Percentiles rank a stretch among this genome's conserved stretches.
These are phyloP conservation scores for Silurus aristotelis DNA, from an alignment of 2,797 vertebrate genomes.

Conservation along the genomic window DNA sequence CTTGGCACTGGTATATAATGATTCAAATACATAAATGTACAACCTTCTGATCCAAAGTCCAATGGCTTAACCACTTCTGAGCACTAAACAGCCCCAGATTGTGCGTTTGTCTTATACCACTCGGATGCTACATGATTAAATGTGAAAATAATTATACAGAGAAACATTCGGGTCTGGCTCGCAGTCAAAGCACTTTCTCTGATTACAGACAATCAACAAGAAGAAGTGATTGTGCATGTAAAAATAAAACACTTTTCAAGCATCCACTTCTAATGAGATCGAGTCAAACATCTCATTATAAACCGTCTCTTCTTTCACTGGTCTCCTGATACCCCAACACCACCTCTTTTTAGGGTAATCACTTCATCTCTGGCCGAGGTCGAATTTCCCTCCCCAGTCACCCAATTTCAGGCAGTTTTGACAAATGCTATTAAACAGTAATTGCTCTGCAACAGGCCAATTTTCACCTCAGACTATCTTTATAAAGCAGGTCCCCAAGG, in stretches of 20 bases:
- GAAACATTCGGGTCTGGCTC: not conserved
- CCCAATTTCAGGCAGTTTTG: constrained; percentile 33
- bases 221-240: not conserved
- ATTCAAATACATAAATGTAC: no score
- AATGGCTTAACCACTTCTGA: not conserved
- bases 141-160: not conserved
- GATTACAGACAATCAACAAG: not conserved
- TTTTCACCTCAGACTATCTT: constrained; percentile 12
- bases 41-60: no score
- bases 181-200: not conserved
- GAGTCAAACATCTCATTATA: constrained; percentile 23
- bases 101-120: no score
- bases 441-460: constrained; percentile 34
- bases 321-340: not conserved
- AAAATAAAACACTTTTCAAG: not conserved
- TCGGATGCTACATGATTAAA: not conserved
- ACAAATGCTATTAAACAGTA: constrained; percentile 33
- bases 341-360: constrained; percentile 28
- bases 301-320: constrained; percentile 8
- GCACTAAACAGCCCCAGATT: not conserved
- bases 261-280: constrained; percentile 1
- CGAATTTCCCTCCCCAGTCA: constrained; percentile 27
- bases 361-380: constrained; percentile 47
- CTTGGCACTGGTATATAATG: no score
- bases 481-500: not conserved